These are phyloP conservation scores for Sphaerophoria taeniata DNA, from an alignment of 2,888 invertebrate genomes.

Conservation along the genomic window DNA sequence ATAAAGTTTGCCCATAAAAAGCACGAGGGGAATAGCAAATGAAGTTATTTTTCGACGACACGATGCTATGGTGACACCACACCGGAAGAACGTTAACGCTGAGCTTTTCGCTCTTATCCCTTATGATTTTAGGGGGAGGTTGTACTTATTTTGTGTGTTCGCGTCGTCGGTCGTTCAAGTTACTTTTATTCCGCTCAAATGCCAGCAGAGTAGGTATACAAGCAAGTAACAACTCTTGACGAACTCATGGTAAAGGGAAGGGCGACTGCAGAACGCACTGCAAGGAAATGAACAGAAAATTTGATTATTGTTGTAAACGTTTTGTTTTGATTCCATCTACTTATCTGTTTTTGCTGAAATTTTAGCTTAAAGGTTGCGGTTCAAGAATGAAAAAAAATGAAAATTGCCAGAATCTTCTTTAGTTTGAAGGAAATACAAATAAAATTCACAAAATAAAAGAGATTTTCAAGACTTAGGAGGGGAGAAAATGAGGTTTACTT, in stretches of 20 bases:
- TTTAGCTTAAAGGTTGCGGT: not conserved
- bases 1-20: constrained; percentile 24
- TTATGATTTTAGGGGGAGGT: constrained; percentile 1
- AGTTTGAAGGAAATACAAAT: not conserved
- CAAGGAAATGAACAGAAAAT: constrained; percentile 16
- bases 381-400: not conserved
- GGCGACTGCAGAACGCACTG: no score
- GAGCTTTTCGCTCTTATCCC: not conserved
- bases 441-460: not conserved
- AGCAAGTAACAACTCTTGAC: no score
- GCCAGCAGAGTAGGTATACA: no score
- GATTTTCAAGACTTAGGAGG: not conserved
- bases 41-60: not conserved
- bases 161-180: not conserved
- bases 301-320: constrained; percentile 18
- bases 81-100: constrained; percentile 3
- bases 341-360: constrained; percentile 6
- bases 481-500: constrained; percentile 3
- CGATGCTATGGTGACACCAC: not conserved
- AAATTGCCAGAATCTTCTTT: not conserved
- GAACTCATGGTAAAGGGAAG: not conserved
- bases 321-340: constrained; percentile 13
- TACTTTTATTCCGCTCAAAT: no score
- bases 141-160: not conserved
- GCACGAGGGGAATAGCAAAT: constrained; percentile 10